Base-by-base conservation (phyloP, 2,797 vertebrate genomes). In the Neomorphus geoffroyi region DNA sequence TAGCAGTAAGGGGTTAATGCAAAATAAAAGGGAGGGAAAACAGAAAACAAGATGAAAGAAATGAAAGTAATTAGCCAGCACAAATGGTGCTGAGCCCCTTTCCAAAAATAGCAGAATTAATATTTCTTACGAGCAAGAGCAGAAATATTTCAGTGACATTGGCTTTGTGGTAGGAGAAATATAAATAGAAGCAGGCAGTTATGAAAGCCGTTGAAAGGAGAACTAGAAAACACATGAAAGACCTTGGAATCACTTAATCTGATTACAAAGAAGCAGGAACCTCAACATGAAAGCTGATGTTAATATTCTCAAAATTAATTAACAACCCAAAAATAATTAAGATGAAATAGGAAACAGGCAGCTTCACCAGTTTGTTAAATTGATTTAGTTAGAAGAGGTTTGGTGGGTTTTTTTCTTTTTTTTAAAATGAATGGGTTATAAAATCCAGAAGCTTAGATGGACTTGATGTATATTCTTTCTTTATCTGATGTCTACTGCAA, bases 101-200 rank as follows among this genome's bases (percentile, higher is more conserved):
- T 94, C 93, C 65, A 90, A 88, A 94, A 95, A 80, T 45, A 94
- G 85, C 88, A 92, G 32, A 65, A 85, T 89, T 86, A 92, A 89
- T 66, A 87, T 94, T 85, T 94, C 90, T 90, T 92, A 82, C 2
- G 1, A 81, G 66, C 53, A 91, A 90, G 87, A 90, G 54, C 89
- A 93, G 82, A 95, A 92, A 73, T 95, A 35, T 78, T 65, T 90
- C 53, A 75, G 60, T 93, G 93, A 93, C 89, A 86, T 37, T 82
- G 92, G 65, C 62, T 96, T 96, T 96, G 82, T 0, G 67, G 93
- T 78, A 74, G 57, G 19, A 92, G 77, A 90, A 90, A 80, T 92
- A 96, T 81, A 96, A 96, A 95, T 96, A 96, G 94, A 88, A 92
- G 73, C 45, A 91, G 86, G 77, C 60, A 61, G 86, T 93, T 96